These are phyloP conservation scores for Tetragonisca angustula DNA, from an alignment of 2,888 invertebrate species.

Conservation along the genomic window DNA sequence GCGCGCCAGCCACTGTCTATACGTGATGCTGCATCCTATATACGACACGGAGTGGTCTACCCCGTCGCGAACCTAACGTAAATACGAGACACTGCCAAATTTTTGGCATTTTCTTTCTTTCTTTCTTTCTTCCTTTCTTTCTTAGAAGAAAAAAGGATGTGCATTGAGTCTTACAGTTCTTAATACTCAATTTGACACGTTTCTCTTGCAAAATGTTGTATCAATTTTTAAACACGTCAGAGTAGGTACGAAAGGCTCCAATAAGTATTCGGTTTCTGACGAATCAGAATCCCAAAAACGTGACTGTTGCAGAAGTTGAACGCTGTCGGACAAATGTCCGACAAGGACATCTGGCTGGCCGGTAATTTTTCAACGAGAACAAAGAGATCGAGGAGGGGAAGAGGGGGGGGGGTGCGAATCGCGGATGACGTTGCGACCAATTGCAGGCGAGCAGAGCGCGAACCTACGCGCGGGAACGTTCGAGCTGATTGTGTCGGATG, in stretches of 20 bases:
- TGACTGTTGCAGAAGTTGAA: too few species aligned
- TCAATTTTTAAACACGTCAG: too few species aligned
- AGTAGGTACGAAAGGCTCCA: too few species aligned
- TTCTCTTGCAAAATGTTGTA: too few species aligned
- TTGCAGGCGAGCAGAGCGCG: conserved; percentile 1
- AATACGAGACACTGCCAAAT: not conserved
- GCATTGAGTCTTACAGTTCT: too few species aligned
- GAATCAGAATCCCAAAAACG: too few species aligned
- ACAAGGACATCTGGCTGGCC: too few species aligned
- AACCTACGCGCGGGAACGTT: not conserved
- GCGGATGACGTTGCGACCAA: conserved; percentile 21
- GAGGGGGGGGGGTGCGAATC: conserved; percentile 15
- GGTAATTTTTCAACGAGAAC: too few species aligned
- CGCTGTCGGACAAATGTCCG: too few species aligned
- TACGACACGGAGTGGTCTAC: conserved; percentile 3
- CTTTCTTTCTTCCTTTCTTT: too few species aligned
- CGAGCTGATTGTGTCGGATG: conserved; percentile 1
- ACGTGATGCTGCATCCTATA: conserved; percentile 10
- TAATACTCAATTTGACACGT: too few species aligned
- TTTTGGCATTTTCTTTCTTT: not conserved
- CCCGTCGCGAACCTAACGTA: not conserved
- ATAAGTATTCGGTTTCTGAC: too few species aligned
- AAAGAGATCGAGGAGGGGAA: not conserved
- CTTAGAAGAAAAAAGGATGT: conserved; percentile 3
- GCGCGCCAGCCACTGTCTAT: conserved; percentile 31